Percentiles rank a stretch among this genome's conserved stretches.
Conservation (phyloP, 2,113 vertebrate genomes). For the Cyphotilapia sp. region DNA sequence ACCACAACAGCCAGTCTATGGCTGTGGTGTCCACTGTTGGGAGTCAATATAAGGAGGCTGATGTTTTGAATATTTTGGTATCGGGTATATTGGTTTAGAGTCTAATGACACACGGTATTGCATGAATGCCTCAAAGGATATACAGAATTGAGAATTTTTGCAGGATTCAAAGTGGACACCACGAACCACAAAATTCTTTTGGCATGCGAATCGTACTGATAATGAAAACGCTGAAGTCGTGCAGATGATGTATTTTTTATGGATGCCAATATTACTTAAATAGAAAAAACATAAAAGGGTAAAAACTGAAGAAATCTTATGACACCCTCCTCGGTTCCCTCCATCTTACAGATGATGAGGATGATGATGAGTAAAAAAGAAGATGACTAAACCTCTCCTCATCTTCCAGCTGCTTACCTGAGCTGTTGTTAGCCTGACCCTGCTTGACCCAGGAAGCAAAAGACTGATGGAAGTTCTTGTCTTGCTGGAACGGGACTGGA, state of each 20-base stretch:
- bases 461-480: constrained; percentile 97
- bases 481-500: constrained; percentile 92
- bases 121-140: not conserved
- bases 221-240: not conserved
- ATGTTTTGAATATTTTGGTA: not conserved
- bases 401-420: constrained; percentile 71
- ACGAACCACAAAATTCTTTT: constrained; percentile 2
- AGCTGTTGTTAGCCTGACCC: constrained; percentile 79
- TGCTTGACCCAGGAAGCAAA: constrained; percentile 98
- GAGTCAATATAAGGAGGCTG: not conserved
- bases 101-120: not conserved
- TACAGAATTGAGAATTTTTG: not conserved
- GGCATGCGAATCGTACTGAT: not conserved
- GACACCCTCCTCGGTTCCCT: not conserved
- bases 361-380: not conserved
- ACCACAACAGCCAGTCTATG: constrained; percentile 57
- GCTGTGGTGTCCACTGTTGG: constrained; percentile 79
- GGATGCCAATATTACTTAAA: not conserved
- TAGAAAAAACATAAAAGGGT: not conserved
- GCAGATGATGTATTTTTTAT: not conserved
- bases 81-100: not conserved
- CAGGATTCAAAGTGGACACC: constrained; percentile 44
- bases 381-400: not conserved
- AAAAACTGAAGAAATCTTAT: not conserved
- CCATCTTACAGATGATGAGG: not conserved